Conservation (phyloP, 2,888 invertebrate species). For the Parochlus steinenii region DNA sequence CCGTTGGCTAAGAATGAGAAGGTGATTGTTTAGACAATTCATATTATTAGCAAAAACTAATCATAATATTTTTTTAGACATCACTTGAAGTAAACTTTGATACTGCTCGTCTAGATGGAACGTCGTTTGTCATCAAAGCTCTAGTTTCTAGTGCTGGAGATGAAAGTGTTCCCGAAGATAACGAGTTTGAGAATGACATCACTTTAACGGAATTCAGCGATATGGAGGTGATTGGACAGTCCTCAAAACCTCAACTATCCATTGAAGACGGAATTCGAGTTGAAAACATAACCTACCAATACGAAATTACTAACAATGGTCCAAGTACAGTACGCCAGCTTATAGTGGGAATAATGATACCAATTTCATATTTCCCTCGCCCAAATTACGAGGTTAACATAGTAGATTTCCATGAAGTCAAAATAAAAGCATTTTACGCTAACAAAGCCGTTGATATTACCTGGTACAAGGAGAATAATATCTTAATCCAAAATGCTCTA, state of each 20-base stretch:
- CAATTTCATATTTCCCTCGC: conserved; percentile 24
- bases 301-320: conserved; percentile 26
- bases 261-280: conserved; percentile 23
- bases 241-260: conserved; percentile 22
- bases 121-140: conserved; percentile 21
- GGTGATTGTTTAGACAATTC: too few species aligned
- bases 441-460: conserved; percentile 22
- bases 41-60: too few species aligned
- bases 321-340: conserved; percentile 26
- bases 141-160: conserved; percentile 27
- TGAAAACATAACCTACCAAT: conserved; percentile 22
- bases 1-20: background rate
- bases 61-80: too few species aligned
- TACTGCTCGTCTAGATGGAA: conserved; percentile 23
- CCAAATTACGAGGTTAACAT: conserved; percentile 22
- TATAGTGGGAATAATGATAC: conserved; percentile 24
- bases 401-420: conserved; percentile 24
- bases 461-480: conserved; percentile 24
- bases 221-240: conserved; percentile 25
- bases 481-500: conserved; percentile 23
- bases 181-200: conserved; percentile 21
- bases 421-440: conserved; percentile 25
- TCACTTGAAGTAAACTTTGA: conserved; percentile 20
- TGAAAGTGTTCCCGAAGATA: conserved; percentile 23
- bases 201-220: conserved; percentile 25